Conservation (phyloP, 2,888 invertebrate species). For the Tipula unca region DNA sequence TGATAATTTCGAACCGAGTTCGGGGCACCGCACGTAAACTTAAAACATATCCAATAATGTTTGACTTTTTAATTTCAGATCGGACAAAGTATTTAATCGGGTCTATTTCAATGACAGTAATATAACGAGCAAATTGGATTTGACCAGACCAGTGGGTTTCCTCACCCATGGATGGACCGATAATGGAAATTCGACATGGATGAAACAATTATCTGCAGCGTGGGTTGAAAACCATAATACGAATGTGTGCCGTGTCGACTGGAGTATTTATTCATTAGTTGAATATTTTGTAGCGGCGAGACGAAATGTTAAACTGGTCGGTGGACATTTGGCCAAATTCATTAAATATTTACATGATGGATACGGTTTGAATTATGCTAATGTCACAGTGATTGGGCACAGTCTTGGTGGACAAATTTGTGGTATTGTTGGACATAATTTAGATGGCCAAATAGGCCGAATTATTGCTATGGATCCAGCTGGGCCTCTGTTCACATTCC, state of each 20-base stretch:
- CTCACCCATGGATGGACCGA: slow-evolving; percentile 41
- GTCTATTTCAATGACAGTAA: slow-evolving; percentile 34
- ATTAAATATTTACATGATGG: slow-evolving; percentile 34
- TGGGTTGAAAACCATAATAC: slow-evolving; percentile 35
- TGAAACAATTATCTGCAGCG: slow-evolving; percentile 33
- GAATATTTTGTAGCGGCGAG: slow-evolving; percentile 34
- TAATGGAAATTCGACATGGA: slow-evolving; percentile 37
- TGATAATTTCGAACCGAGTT: background rate
- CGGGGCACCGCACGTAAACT: no score
- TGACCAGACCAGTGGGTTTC: slow-evolving; percentile 32
- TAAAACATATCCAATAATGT: no score
- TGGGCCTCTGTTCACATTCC: slow-evolving; percentile 38
- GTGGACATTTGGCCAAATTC: slow-evolving; percentile 32
- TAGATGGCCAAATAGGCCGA: slow-evolving; percentile 35
- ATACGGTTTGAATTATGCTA: slow-evolving; percentile 31
- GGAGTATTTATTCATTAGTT: slow-evolving; percentile 35
- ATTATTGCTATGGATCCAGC: slow-evolving; percentile 42
- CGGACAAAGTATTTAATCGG: slow-evolving; percentile 31
- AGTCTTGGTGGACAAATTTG: slow-evolving; percentile 41
- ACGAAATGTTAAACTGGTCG: background rate
- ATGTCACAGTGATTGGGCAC: slow-evolving; percentile 38
- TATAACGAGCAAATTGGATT: slow-evolving; percentile 33
- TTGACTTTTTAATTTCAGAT: slow-evolving; percentile 21
- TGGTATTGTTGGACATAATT: slow-evolving; percentile 35
- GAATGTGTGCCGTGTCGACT: slow-evolving; percentile 39